A percentile compares a stretch with the other conserved stretches of the same genome.
phyloP scores from a whole-genome alignment of 2,113 vertebrate species.

The Calonectris borealis region DNA sequence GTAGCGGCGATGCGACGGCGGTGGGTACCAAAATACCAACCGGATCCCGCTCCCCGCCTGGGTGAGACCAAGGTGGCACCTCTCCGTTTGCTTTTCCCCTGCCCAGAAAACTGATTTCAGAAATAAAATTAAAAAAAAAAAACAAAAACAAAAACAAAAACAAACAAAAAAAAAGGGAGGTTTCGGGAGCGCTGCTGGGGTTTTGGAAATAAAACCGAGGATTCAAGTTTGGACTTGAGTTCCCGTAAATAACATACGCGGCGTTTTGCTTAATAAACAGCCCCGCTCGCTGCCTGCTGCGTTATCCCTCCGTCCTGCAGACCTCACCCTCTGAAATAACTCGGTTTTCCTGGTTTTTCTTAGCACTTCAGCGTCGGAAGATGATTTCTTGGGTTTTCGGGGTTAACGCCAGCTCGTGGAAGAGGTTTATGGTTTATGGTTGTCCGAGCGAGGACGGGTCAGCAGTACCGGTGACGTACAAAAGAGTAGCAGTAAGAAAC shows the following conservation, averaged over 20 bases:
- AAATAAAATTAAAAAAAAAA: not conserved
- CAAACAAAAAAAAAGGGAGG: not conserved
- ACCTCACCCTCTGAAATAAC: not conserved
- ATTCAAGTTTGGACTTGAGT: not conserved
- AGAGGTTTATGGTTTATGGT: not conserved
- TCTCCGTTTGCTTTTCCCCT: not conserved
- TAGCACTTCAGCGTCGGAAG: not conserved
- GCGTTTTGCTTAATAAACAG: not conserved
- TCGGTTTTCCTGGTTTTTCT: not conserved
- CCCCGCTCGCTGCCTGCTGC: not conserved
- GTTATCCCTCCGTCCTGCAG: not conserved
- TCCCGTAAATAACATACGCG: fast-evolving
- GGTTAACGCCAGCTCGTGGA: not conserved
- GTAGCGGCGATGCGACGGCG: fast-evolving
- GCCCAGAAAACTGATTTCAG: not conserved
- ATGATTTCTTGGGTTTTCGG: not conserved
- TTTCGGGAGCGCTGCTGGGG: not conserved
- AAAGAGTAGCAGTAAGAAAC: not conserved
- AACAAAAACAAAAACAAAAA: no score
- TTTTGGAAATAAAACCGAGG: not conserved
- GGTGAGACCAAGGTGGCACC: fast-evolving
- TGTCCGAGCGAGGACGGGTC: not conserved
- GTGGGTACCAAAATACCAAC: fast-evolving
- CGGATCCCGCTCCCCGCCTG: not conserved
- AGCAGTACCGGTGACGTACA: no score